Evolutionary conservation across 2,797 vertebrate genomes (phyloP).

Genomic region (Coilia nasus): DNA sequence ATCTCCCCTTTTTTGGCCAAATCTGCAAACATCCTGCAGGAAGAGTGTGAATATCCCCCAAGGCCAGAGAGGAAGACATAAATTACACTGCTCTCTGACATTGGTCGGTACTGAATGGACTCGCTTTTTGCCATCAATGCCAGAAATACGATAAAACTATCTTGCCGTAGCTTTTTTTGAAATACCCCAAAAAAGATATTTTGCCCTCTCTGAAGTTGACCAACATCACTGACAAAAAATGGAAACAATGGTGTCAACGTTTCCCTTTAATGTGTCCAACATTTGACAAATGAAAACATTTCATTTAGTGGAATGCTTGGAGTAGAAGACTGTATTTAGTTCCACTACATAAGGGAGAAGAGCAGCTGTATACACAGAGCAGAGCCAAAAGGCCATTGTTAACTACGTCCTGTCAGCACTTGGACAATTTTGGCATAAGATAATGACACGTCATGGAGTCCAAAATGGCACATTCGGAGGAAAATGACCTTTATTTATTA

Average conservation of each 20-base stretch:
- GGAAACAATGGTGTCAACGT: background rate
- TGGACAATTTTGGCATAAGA: background rate
- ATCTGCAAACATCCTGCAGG: background rate
- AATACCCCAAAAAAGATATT: no score
- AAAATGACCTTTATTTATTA: background rate
- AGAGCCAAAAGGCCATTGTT: background rate
- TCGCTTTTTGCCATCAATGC: background rate
- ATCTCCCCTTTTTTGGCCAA: background rate
- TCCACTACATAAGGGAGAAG: background rate
- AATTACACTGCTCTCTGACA: conserved; percentile 9
- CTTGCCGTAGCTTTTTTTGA: no score
- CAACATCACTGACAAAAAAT: background rate
- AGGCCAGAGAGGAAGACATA: conserved; percentile 19
- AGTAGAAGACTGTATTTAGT: background rate
- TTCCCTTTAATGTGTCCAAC: background rate
- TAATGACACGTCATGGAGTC: background rate
- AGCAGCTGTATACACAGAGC: background rate
- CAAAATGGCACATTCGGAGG: background rate
- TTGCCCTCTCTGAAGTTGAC: background rate
- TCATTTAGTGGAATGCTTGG: background rate
- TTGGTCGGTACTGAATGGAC: background rate
- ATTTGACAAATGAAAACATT: background rate
- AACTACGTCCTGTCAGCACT: conserved; percentile 7
- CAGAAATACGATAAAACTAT: background rate
- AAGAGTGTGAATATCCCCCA: background rate